phyloP scores from a whole-genome alignment of 2,888 invertebrate genomes.

The Lagria hirta region DNA sequence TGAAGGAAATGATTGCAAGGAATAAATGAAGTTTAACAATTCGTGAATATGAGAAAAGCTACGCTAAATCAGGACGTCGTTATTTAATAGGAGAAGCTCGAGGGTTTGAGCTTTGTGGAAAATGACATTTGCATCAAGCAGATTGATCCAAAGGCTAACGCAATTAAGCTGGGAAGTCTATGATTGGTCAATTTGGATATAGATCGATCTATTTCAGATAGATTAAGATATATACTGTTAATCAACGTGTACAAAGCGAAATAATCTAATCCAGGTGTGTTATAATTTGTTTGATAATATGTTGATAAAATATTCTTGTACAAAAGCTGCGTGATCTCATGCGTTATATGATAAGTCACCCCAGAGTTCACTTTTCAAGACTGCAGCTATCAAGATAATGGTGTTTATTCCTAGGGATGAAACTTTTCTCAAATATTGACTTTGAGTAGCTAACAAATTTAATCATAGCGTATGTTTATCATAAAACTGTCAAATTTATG shows the following conservation, averaged over 20 bases:
- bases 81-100: conserved; percentile 18
- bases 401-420: conserved; percentile 30
- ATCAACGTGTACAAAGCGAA: conserved; percentile 33
- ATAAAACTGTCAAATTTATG: conserved; percentile 27
- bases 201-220: conserved; percentile 32
- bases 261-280: conserved; percentile 26
- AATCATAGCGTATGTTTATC: conserved; percentile 35
- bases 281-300: conserved; percentile 31
- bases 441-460: conserved; percentile 33
- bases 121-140: conserved; percentile 34
- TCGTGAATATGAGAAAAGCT: conserved; percentile 23
- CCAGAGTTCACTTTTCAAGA: conserved; percentile 24
- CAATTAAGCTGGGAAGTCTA: conserved; percentile 32
- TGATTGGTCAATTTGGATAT: conserved; percentile 38
- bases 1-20: conserved; percentile 16
- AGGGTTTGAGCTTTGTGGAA: conserved; percentile 20
- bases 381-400: conserved; percentile 26
- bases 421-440: conserved; percentile 36
- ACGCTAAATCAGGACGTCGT: conserved; percentile 27
- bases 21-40: conserved; percentile 23
- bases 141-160: conserved; percentile 33
- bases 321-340: conserved; percentile 19
- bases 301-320: conserved; percentile 31
- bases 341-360: conserved; percentile 23
- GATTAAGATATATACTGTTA: conserved; percentile 33